These are phyloP conservation scores for Megastigmus dorsalis DNA, from an alignment of 2,888 invertebrate genomes.

Conservation along the genomic window DNA sequence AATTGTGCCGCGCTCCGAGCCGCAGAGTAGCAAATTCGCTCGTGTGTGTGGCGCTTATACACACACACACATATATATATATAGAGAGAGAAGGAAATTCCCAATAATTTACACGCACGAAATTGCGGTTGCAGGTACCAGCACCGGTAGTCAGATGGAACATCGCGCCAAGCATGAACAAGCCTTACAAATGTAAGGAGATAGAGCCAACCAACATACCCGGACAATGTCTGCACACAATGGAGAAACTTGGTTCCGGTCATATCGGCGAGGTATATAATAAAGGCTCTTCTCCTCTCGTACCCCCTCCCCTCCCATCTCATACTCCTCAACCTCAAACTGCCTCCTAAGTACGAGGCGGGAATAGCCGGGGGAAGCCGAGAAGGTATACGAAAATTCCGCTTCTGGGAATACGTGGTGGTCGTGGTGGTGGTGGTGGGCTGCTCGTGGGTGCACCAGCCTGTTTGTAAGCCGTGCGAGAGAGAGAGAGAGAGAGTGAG, in stretches of 20 bases:
- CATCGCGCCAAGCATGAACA: constrained; percentile 79
- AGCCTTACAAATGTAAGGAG: constrained; percentile 78
- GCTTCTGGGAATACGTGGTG: too few relatives aligned
- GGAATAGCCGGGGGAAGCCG: too few relatives aligned
- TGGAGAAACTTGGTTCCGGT: constrained; percentile 78
- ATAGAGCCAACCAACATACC: constrained; percentile 78
- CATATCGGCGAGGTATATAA: constrained; percentile 77
- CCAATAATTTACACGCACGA: constrained; percentile 36
- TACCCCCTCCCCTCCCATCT: too few relatives aligned
- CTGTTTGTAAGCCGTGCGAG: not conserved
- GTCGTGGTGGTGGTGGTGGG: too few relatives aligned
- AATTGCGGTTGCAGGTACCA: constrained; percentile 62
- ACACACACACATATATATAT: not conserved
- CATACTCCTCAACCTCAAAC: too few relatives aligned
- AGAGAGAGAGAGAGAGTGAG: too few relatives aligned
- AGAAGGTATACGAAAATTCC: too few relatives aligned
- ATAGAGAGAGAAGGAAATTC: constrained; percentile 1
- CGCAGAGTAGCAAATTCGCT: too few relatives aligned
- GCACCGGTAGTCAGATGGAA: constrained; percentile 79
- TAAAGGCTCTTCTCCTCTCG: constrained; percentile 10
- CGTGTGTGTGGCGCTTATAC: too few relatives aligned
- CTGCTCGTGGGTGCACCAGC: too few relatives aligned
- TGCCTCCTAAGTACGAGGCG: too few relatives aligned
- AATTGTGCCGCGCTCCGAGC: too few relatives aligned
- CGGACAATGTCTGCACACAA: constrained; percentile 76